phyloP scores from a whole-genome alignment of 2,797 vertebrate genomes.

The Argyrosomus regius region DNA sequence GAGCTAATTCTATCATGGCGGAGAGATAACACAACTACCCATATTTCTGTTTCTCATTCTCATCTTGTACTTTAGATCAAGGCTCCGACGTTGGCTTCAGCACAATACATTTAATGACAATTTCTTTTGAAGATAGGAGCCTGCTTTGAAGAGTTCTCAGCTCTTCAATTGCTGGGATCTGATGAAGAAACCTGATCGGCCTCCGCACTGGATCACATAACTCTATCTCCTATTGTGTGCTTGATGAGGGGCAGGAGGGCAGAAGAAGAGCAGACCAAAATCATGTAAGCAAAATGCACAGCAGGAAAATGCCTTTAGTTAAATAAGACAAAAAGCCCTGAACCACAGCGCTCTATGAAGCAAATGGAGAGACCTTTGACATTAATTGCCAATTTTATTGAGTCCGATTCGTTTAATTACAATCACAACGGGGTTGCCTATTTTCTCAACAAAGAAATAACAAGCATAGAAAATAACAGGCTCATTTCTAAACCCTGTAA shows the following conservation, averaged over 20 bases:
- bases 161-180: conserved; percentile 59
- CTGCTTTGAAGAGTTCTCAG: conserved; percentile 70
- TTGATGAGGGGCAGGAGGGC: conserved; percentile 6
- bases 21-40: conserved; percentile 63
- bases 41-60: conserved; percentile 71
- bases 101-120: conserved; percentile 65
- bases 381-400: conserved; percentile 60
- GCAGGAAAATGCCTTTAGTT: neutral
- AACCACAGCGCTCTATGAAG: neutral
- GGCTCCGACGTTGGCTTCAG: conserved; percentile 50
- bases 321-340: neutral
- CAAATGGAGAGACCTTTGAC: conserved; percentile 49
- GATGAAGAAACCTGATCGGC: conserved; percentile 58
- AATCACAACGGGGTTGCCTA: conserved; percentile 56
- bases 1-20: conserved; percentile 72
- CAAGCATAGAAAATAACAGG: conserved; percentile 64
- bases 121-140: conserved; percentile 66
- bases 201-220: conserved; percentile 57
- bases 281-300: conserved; percentile 9
- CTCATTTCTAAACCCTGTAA: conserved; percentile 63
- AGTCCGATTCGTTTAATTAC: conserved; percentile 69
- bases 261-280: conserved; percentile 2
- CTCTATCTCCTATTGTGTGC: conserved; percentile 34
- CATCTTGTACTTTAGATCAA: conserved; percentile 68
- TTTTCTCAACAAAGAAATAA: conserved; percentile 68